Evolutionary conservation across 2,888 invertebrate genomes (phyloP).

Genomic region (Aspidiotus rigidus): DNA sequence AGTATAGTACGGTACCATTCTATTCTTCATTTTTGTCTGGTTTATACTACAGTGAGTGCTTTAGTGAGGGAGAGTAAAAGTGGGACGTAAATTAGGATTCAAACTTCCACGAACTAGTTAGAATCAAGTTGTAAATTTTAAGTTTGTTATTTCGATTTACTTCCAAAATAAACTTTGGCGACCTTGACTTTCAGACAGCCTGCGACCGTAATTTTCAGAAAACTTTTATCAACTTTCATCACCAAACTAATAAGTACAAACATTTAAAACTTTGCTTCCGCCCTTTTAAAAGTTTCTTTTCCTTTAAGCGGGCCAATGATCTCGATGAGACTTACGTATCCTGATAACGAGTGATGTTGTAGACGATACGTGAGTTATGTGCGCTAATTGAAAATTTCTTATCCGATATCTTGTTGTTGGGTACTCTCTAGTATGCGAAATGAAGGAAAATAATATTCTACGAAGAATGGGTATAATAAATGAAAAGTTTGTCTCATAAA

Average conservation of each 20-base stretch:
- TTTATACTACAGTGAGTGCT: neutral
- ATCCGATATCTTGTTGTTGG: no score
- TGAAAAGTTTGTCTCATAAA: no score
- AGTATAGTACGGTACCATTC: neutral
- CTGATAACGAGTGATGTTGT: no score
- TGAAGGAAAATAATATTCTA: no score
- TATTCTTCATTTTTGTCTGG: slow-evolving; percentile 4
- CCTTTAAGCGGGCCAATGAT: slow-evolving; percentile 30
- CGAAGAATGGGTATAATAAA: no score
- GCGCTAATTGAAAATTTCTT: no score
- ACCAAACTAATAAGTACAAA: slow-evolving; percentile 34
- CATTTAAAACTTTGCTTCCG: slow-evolving; percentile 34
- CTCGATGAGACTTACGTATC: slow-evolving; percentile 27
- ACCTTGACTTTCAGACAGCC: slow-evolving; percentile 34
- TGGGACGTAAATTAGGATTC: slow-evolving; percentile 30
- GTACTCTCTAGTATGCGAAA: no score
- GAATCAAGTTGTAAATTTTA: slow-evolving; percentile 33
- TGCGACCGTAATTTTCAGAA: slow-evolving; percentile 34
- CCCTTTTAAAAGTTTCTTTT: slow-evolving; percentile 31
- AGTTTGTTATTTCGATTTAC: slow-evolving; percentile 34
- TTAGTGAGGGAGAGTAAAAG: slow-evolving; percentile 10
- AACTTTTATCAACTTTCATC: slow-evolving; percentile 34
- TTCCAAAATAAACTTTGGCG: slow-evolving; percentile 33
- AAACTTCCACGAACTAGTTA: slow-evolving; percentile 33
- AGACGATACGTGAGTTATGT: no score